Base-by-base conservation (phyloP, 2,113 vertebrate genomes). In the Pseudolaguvia tuberculata region DNA sequence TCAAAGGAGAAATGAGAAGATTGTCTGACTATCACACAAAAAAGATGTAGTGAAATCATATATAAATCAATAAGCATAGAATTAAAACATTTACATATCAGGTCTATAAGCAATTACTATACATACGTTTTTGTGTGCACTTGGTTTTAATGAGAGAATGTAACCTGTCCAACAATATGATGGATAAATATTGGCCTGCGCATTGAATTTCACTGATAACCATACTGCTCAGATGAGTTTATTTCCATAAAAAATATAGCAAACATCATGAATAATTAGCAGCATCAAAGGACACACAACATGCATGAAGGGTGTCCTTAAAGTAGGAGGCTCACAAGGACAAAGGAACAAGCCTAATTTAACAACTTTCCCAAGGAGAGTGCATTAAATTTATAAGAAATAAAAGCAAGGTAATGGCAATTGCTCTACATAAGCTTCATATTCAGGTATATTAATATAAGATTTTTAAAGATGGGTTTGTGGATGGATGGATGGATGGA, bases 281-380 rank as follows among this genome's bases (percentile, higher is more conserved):
- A 25, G 31, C 21, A n/a, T 42, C 25, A 31, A 55, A 70, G 50
- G 67, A 61, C 25, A 31, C 45, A 35, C 48, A 45, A 74, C 48
- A 51, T 17, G 14, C 31, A 52, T 75, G 42, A 75, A 62, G 70
- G 50, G 17, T 39, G 18, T 27, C 18, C 31, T 42, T 55, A 42
- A 51, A 23, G 66, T 48, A 57, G 23, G 58, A 42, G 58, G 72
- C 39, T 71, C n/a, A 68, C 20, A 72, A 72, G 72, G 79, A 70
- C 35, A 57, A 63, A 67, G n/a, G 35, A 67, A 72, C 73, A 79
- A 78, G 45, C 45, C 12, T 61, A 74, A 72, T 77, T 77, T 77
- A 71, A 35, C 31, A 35, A 35, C 31, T 35, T 35, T 6, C 31
- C 3, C 31, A 6, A 35, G 31, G 31, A 35, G 31, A 35, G 31